Evolutionary conservation across 1,140 invertebrate species (phyloP).

Genomic region (Zeugodacus cucurbitae): DNA sequence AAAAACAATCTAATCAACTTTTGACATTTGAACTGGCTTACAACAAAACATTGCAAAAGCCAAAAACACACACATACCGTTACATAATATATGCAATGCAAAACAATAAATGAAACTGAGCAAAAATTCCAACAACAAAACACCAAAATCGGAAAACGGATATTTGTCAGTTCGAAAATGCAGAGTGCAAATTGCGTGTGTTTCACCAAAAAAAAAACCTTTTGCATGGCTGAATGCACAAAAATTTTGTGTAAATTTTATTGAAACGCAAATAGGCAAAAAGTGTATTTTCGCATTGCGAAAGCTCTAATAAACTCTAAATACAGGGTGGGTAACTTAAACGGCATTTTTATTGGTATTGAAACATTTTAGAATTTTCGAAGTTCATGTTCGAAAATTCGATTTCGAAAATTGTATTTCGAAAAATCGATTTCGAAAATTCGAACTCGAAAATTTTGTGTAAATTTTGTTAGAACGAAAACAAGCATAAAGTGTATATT

Average conservation of each 20-base stretch:
- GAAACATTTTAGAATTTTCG: too few species aligned
- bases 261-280: constrained; percentile 12
- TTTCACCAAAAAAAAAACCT: neutral
- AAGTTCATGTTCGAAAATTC: too few species aligned
- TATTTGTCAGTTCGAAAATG: neutral
- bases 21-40: constrained; percentile 7
- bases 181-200: neutral
- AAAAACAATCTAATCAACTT: constrained; percentile 29
- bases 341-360: too few species aligned
- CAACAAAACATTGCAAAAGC: neutral
- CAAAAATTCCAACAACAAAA: neutral
- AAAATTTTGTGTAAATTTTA: constrained; percentile 20
- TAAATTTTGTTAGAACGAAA: too few species aligned
- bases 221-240: neutral
- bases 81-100: neutral
- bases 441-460: too few species aligned
- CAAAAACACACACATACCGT: neutral
- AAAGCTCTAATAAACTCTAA: neutral
- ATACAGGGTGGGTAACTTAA: neutral
- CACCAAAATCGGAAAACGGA: neutral
- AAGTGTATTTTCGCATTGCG: neutral
- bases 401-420: too few species aligned
- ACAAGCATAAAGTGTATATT: too few species aligned
- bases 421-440: too few species aligned
- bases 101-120: neutral